Evolutionary conservation across 2,797 vertebrate genomes (phyloP), one percentile per base, ranked within the genome.

Genomic region (Phataginus tetradactyla): DNA sequence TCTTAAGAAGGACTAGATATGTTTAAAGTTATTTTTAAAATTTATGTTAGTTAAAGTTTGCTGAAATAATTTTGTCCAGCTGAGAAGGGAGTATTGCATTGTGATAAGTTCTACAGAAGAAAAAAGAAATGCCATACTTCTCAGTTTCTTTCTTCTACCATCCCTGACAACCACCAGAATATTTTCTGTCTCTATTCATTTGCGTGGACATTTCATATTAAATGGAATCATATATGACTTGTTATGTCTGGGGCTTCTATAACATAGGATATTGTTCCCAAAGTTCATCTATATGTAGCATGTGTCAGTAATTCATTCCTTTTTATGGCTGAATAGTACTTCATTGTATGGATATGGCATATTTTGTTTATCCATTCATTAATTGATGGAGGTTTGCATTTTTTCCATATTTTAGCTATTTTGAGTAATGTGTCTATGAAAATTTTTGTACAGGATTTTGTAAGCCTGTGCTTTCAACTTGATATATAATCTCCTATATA

Each of bases 11-110:
- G 21, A 59, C 12, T 25, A 87, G 4, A 61, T 77, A 53, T 18
- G 7, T 80, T 89, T 89, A 80, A 71, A 89, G 45, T 90, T 90
- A 66, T 42, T 92, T 89, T 66, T 4, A 10, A 66, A 90, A 68
- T 57, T 12, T 61, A 61, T 29, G 9, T 63, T n/a, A 53, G 7
- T 66, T 80, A 91, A 45, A 34, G 1, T 68, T 85, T 86, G 4
- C 63, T 87, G 55, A 91, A 85, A 72, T 72, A 66, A 90, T 21
- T 81, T 94, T 63, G 80, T 4, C 14, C 68, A 75, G 7, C 5
- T 53, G 23, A 91, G 75, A 90, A 83, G 15, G 29, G 7, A 75
- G 21, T 25, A 71, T 14, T 88, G 20, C 27, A 85, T 11, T 74
- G 10, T 37, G 53, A 91, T 72, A 59, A 68, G 13, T 51, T 95